A percentile compares a stretch with the other conserved stretches of the same genome.
phyloP scores from a whole-genome alignment of 2,113 vertebrate genomes.

The Neopipo cinnamomea region DNA sequence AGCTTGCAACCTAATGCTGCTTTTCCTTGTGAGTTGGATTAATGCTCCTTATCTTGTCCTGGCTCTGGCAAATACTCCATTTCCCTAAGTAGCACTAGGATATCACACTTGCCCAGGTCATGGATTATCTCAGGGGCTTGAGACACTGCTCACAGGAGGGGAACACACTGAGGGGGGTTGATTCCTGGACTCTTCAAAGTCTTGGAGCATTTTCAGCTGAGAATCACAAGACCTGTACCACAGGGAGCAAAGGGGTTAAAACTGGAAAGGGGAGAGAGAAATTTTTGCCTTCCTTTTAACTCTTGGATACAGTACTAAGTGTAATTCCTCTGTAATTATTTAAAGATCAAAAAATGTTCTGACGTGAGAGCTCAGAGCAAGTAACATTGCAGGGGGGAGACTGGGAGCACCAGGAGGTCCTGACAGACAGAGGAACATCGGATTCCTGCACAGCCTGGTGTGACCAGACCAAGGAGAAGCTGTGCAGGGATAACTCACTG shows the following conservation, averaged over 20 bases:
- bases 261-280: not conserved
- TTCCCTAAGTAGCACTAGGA: not conserved
- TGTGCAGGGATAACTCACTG: not conserved
- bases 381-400: not conserved
- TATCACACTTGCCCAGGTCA: not conserved
- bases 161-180: not conserved
- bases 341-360: not conserved
- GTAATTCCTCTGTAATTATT: not conserved
- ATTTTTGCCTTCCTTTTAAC: not conserved
- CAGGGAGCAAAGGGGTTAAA: not conserved
- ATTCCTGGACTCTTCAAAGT: not conserved
- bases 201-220: not conserved
- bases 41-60: not conserved
- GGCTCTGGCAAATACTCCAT: not conserved
- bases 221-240: not conserved
- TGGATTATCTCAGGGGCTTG: not conserved
- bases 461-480: not conserved
- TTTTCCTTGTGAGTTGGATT: not conserved
- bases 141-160: not conserved
- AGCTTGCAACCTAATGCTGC: not conserved
- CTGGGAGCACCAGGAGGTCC: not conserved
- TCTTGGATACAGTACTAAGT: not conserved
- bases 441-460: not conserved
- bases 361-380: not conserved
- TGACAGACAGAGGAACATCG: rapidly evolving